phyloP scores from a whole-genome alignment of 2,888 invertebrate species.

The Entomobrya multifasciata region DNA sequence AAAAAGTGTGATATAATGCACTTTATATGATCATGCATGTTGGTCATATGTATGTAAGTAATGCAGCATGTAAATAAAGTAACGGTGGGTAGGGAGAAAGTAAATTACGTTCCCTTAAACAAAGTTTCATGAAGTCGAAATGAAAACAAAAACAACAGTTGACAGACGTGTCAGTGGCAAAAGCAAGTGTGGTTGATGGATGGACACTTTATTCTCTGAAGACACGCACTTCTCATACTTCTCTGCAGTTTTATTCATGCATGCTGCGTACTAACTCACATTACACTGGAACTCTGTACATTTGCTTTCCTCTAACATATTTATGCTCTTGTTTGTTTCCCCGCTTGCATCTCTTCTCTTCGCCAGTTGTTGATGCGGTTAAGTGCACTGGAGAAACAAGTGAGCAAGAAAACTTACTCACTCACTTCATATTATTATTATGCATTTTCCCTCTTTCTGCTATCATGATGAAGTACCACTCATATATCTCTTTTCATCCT shows the following conservation, averaged over 20 bases:
- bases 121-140: neutral
- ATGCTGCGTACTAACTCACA: neutral
- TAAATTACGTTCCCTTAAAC: conserved; percentile 12
- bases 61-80: neutral
- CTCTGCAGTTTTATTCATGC: neutral
- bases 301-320: neutral
- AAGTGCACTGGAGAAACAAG: conserved; percentile 49
- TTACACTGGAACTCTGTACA: neutral
- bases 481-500: neutral
- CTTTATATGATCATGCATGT: neutral
- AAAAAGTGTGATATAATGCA: neutral
- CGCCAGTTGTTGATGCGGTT: conserved; percentile 20
- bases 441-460: conserved; percentile 8
- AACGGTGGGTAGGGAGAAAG: neutral
- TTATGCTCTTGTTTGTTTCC: conserved; percentile 25
- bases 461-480: conserved; percentile 31
- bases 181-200: conserved; percentile 76
- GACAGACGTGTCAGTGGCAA: conserved; percentile 75
- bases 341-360: neutral
- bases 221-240: conserved; percentile 46
- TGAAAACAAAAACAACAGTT: conserved; percentile 70
- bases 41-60: too few species aligned
- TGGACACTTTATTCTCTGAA: conserved; percentile 75
- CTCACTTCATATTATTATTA: neutral
- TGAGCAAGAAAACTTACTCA: conserved; percentile 43